Evolutionary conservation across 2,888 invertebrate genomes (phyloP).

Genomic region (Herminia tarsipennalis): DNA sequence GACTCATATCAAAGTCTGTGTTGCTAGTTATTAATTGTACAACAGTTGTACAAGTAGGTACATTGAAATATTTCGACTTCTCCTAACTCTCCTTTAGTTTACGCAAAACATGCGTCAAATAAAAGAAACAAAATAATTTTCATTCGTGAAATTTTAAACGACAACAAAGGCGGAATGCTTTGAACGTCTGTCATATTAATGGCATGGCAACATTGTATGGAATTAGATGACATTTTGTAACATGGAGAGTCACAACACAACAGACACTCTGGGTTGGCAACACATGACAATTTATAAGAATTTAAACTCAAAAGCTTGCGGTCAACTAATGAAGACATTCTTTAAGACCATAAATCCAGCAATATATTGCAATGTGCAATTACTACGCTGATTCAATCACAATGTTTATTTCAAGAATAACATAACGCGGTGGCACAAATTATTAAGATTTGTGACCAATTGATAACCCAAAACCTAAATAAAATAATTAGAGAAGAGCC

Average conservation of each 20-base stretch:
- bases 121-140: conserved; percentile 29
- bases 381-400: conserved; percentile 10
- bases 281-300: conserved; percentile 37
- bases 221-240: conserved; percentile 54
- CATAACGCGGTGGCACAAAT: conserved; percentile 4
- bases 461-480: not conserved
- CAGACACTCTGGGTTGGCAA: conserved; percentile 29
- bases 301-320: conserved; percentile 26
- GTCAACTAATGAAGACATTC: conserved; percentile 19
- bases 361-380: conserved; percentile 26
- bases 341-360: conserved; percentile 19
- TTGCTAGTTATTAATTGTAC: conserved; percentile 23
- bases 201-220: conserved; percentile 47
- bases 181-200: conserved; percentile 54
- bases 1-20: conserved; percentile 27
- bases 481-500: not conserved
- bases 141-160: conserved; percentile 37
- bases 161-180: conserved; percentile 40
- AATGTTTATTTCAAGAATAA: conserved; percentile 18
- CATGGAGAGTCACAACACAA: conserved; percentile 28
- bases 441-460: conserved; percentile 6
- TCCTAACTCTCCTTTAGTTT: conserved; percentile 10
- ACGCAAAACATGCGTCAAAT: conserved; percentile 22
- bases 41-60: conserved; percentile 3
- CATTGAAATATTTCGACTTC: conserved; percentile 17